Evolutionary conservation across 1,140 invertebrate genomes (phyloP).

Genomic region (Drosophila tristis): DNA sequence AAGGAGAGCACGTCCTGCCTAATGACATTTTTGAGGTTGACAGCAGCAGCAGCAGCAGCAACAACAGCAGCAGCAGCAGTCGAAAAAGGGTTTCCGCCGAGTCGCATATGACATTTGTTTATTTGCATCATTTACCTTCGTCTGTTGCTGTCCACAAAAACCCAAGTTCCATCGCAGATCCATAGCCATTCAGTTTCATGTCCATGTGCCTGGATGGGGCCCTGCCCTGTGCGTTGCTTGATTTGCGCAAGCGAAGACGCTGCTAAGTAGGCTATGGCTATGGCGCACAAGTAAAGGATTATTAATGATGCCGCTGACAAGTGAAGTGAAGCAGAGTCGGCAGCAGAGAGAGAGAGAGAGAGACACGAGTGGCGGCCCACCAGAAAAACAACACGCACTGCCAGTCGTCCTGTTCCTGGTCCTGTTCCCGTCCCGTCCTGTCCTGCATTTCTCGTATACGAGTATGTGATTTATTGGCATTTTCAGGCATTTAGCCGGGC

Average conservation of each 20-base stretch:
- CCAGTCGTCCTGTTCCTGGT: conserved; percentile 7
- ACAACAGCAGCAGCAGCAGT: conserved; percentile 36
- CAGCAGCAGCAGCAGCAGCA: conserved; percentile 24
- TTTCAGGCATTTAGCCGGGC: conserved; percentile 64
- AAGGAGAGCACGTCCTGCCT: conserved; percentile 71
- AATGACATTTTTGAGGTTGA: conserved; percentile 82
- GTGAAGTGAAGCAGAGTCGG: conserved; percentile 57
- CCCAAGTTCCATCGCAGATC: no score
- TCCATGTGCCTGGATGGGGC: no score
- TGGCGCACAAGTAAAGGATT: conserved; percentile 68
- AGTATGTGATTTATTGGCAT: conserved; percentile 80
- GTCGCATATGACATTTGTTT: conserved; percentile 82
- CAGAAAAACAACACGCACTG: not conserved
- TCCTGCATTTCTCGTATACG: conserved; percentile 1
- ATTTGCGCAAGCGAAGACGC: conserved; percentile 15
- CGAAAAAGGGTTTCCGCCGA: conserved; percentile 22
- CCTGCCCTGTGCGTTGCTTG: not conserved
- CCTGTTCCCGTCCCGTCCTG: not conserved
- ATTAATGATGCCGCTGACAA: conserved; percentile 81
- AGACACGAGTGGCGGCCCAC: not conserved
- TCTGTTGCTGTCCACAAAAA: conserved; percentile 9
- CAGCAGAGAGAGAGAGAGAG: not conserved
- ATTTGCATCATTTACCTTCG: conserved; percentile 83
- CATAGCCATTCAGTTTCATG: no score
- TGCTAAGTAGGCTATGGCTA: conserved; percentile 64